phyloP scores from a whole-genome alignment of 2,888 invertebrate species.

The Synergus laeviventris region DNA sequence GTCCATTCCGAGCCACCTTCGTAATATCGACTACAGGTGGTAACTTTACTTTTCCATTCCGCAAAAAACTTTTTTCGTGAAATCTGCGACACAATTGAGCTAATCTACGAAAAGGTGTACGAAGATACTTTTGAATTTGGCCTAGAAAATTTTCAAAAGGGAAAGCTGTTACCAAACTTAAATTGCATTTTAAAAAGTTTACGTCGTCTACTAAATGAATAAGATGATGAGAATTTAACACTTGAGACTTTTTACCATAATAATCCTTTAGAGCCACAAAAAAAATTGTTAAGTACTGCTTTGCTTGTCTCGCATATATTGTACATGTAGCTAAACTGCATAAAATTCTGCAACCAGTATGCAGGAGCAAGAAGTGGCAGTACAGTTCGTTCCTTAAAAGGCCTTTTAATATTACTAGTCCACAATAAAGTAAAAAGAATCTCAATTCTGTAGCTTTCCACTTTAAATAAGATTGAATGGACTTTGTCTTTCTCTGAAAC shows the following conservation, averaged over 20 bases:
- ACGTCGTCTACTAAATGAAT: constrained; percentile 48
- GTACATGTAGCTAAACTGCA: constrained; percentile 32
- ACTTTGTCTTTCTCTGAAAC: constrained; percentile 46
- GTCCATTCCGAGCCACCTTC: constrained; percentile 1
- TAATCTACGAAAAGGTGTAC: constrained; percentile 43
- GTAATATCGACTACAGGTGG: constrained; percentile 13
- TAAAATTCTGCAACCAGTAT: constrained; percentile 43
- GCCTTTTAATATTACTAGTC: constrained; percentile 42
- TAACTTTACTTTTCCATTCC: background rate
- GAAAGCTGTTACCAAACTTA: constrained; percentile 46
- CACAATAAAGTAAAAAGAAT: constrained; percentile 46
- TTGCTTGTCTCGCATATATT: constrained; percentile 48
- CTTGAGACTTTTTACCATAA: constrained; percentile 41
- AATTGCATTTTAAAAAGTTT: constrained; percentile 37
- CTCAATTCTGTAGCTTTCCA: constrained; percentile 50
- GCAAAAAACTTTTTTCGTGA: constrained; percentile 38
- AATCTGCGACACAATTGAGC: constrained; percentile 48
- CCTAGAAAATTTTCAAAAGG: constrained; percentile 46
- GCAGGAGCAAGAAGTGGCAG: constrained; percentile 45
- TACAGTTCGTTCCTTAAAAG: constrained; percentile 25
- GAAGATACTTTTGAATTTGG: constrained; percentile 44
- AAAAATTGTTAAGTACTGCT: constrained; percentile 56
- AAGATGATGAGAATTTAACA: constrained; percentile 49
- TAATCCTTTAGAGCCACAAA: constrained; percentile 47
- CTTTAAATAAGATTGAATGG: constrained; percentile 20